Conservation (phyloP, 2,113 vertebrate genomes). For the Xiphophorus couchianus region DNA sequence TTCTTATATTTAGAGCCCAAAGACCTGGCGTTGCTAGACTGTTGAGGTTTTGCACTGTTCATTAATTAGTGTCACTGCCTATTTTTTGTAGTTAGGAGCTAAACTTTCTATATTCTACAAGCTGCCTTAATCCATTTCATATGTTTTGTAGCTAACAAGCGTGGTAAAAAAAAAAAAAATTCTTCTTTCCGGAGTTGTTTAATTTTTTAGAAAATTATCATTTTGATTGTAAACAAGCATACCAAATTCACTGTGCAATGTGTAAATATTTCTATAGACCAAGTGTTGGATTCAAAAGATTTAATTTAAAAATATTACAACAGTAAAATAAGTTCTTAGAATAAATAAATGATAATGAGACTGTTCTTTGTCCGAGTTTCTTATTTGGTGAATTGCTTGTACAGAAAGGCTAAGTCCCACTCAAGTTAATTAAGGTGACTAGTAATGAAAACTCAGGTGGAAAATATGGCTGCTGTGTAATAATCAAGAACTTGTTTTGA, state of each 20-base stretch:
- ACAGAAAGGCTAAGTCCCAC: no score
- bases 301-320: constrained; percentile 49
- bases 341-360: constrained; percentile 49
- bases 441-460: no score
- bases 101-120: neutral
- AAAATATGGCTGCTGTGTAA: neutral
- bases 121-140: constrained; percentile 40
- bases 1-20: neutral
- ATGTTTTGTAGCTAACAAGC: neutral
- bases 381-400: no score
- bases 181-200: constrained; percentile 5
- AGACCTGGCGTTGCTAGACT: neutral
- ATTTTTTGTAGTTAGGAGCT: neutral
- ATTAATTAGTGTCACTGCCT: neutral
- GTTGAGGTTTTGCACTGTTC: neutral
- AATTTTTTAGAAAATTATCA: neutral
- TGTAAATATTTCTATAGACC: constrained; percentile 62
- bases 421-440: no score
- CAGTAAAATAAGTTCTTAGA: constrained; percentile 64
- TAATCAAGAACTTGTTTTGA: neutral
- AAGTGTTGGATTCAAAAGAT: constrained; percentile 7
- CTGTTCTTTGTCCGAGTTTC: neutral
- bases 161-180: no score
- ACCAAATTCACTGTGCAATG: constrained; percentile 70
- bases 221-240: constrained; percentile 42